Conservation (phyloP, 2,888 invertebrate genomes). For the Cephus nigrinus region DNA sequence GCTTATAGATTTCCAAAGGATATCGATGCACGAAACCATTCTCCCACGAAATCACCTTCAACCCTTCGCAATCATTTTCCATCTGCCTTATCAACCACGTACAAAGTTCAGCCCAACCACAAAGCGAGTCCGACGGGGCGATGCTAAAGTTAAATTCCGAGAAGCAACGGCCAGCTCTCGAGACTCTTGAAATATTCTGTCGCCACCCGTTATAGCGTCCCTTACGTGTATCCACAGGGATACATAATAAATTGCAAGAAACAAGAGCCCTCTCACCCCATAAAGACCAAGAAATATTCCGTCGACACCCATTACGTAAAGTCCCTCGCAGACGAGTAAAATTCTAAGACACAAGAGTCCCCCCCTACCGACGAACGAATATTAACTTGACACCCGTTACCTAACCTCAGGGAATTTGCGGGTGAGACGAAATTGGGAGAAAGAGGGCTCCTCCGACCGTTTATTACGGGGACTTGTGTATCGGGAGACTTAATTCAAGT, state of each 20-base stretch:
- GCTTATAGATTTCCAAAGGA: background rate
- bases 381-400: background rate
- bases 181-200: background rate
- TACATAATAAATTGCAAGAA: too few relatives aligned
- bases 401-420: background rate
- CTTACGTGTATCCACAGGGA: background rate
- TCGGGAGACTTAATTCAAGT: background rate
- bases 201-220: background rate
- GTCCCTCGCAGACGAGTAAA: background rate
- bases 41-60: background rate
- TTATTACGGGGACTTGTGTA: background rate
- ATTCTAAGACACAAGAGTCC: background rate
- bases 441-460: background rate
- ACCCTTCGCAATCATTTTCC: background rate
- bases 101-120: background rate
- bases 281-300: background rate
- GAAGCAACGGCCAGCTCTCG: background rate
- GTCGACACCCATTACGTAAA: background rate
- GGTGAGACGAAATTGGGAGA: background rate
- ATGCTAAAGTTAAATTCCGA: background rate
- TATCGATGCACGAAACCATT: background rate
- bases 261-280: too few relatives aligned
- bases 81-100: background rate
- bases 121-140: background rate
- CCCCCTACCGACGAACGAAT: background rate